Conservation (phyloP, 1,140 invertebrate genomes). For the Yoshiicerus persimilis region DNA sequence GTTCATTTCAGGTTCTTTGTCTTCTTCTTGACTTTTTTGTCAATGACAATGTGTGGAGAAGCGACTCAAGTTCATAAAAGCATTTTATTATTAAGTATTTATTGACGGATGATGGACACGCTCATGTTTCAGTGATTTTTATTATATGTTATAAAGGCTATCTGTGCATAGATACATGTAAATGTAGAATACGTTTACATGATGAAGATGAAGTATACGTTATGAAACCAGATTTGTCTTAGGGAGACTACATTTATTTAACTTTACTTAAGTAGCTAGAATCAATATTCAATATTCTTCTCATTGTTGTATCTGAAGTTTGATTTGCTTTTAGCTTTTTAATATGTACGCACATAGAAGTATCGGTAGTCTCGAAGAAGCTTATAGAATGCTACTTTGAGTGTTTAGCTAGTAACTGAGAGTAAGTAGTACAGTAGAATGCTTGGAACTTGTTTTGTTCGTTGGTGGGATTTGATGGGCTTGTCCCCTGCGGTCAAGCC, state of each 20-base stretch:
- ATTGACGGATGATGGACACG: background rate
- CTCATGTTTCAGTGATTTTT: background rate
- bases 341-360: background rate
- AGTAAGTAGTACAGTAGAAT: background rate
- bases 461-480: conserved; percentile 14
- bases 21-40: background rate
- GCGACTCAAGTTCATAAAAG: background rate
- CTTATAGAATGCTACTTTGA: background rate
- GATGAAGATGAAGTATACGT: no score
- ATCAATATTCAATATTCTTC: background rate
- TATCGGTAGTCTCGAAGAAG: background rate
- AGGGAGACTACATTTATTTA: background rate
- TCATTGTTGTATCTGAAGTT: background rate
- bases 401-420: no score
- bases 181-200: no score
- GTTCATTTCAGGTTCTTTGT: conserved; percentile 4
- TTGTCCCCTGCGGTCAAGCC: background rate
- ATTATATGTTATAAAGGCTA: background rate
- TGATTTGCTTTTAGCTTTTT: background rate
- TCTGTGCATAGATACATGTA: no score
- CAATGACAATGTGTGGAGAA: background rate
- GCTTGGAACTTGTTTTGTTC: conserved; percentile 2
- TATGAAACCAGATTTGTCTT: background rate
- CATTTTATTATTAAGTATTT: background rate
- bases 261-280: background rate